These are phyloP conservation scores for Hesperia comma DNA, from an alignment of 2,888 invertebrate species.

Conservation along the genomic window DNA sequence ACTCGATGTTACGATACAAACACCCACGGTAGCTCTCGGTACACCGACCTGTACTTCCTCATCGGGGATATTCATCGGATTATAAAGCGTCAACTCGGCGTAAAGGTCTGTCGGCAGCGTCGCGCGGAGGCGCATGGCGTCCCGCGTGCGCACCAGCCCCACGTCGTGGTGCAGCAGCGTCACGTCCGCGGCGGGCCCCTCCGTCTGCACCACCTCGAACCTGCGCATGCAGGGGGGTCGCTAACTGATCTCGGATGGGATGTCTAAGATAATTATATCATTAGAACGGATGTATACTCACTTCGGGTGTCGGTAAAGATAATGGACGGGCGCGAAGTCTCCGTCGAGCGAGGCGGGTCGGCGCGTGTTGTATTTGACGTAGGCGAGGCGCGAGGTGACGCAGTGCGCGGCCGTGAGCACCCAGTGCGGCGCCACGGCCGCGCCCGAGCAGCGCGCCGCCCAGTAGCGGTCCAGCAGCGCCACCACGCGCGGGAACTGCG, in stretches of 20 bases:
- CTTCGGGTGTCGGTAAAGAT: constrained; percentile 67
- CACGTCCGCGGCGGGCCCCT: constrained; percentile 64
- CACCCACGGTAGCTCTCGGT: no score
- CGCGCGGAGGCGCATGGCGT: constrained; percentile 51
- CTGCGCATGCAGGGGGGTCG: constrained; percentile 44
- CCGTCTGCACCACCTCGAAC: constrained; percentile 60
- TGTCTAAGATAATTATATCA: not conserved
- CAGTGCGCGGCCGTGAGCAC: constrained; percentile 76
- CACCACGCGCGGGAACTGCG: constrained; percentile 56
- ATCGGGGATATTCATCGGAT: constrained; percentile 49
- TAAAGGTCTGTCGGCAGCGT: constrained; percentile 42
- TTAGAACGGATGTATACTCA: constrained; percentile 41
- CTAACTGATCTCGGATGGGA: no score
- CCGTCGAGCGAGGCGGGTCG: constrained; percentile 52
- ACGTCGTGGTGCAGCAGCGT: constrained; percentile 70
- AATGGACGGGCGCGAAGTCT: constrained; percentile 53
- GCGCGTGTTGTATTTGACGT: constrained; percentile 65
- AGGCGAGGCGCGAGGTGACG: constrained; percentile 57
- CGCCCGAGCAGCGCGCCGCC: constrained; percentile 62
- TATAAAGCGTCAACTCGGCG: constrained; percentile 49
- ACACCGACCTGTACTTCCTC: constrained; percentile 54
- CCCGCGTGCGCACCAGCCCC: constrained; percentile 66
- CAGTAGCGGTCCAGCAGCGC: constrained; percentile 65
- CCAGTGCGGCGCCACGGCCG: constrained; percentile 65
- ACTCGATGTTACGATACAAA: no score